A percentile compares a stretch with the other conserved stretches of the same genome.
phyloP scores from a whole-genome alignment of 2,888 invertebrate genomes.

The Dasypolia templi region DNA sequence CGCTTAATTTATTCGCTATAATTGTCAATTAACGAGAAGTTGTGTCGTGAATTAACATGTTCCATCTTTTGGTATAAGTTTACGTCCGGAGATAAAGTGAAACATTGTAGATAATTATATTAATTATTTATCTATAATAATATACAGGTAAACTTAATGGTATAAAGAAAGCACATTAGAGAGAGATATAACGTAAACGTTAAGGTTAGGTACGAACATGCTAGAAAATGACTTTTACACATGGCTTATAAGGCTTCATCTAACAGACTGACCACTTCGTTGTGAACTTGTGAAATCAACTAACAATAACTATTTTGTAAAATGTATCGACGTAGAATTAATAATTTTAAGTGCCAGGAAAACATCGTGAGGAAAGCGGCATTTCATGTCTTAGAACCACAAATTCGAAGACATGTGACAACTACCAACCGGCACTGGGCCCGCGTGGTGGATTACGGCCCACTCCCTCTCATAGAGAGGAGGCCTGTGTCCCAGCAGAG shows the following conservation, averaged over 20 bases:
- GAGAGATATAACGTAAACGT: slow-evolving; percentile 27
- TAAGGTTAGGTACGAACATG: slow-evolving; percentile 10
- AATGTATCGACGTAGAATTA: background rate
- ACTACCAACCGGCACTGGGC: no score
- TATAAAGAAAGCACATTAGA: slow-evolving; percentile 26
- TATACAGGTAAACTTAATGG: slow-evolving; percentile 23
- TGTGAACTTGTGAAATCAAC: slow-evolving; percentile 6
- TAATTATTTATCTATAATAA: slow-evolving; percentile 27
- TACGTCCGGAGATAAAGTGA: slow-evolving; percentile 14
- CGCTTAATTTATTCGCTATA: slow-evolving; percentile 60
- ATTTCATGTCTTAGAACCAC: no score
- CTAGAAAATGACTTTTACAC: slow-evolving; percentile 21
- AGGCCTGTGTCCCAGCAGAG: no score
- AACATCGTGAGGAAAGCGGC: no score
- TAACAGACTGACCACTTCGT: background rate
- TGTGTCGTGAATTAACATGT: slow-evolving; percentile 45
- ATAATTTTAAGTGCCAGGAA: background rate
- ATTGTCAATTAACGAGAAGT: slow-evolving; percentile 64
- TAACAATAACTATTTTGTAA: slow-evolving; percentile 19
- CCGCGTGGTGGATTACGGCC: no score
- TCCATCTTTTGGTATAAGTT: slow-evolving; percentile 40
- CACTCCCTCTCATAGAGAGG: no score
- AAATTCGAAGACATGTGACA: no score
- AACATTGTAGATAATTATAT: slow-evolving; percentile 27
- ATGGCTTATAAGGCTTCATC: background rate